Percentiles rank a stretch among this genome's conserved stretches.
Evolutionary conservation across 37 sponge, comb jelly and placozoan genomes (phyloP).

Genomic region (Beroe forskalii): DNA sequence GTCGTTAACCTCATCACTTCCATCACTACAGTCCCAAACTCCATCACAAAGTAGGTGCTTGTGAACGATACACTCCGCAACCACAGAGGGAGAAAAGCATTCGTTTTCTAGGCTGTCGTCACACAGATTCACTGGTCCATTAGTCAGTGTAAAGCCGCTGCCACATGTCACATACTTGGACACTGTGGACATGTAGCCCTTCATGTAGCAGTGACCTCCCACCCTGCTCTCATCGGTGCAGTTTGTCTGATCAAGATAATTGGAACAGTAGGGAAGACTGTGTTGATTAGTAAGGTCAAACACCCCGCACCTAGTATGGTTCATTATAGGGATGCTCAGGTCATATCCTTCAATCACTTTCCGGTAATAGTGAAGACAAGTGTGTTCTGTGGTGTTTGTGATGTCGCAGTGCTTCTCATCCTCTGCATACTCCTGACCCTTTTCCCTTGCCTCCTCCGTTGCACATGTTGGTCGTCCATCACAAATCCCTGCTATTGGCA

Average conservation of each 20-base stretch:
- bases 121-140: not conserved
- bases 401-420: not conserved
- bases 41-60: not conserved
- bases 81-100: not conserved
- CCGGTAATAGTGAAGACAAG: not conserved
- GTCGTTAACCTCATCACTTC: not conserved
- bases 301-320: not conserved
- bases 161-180: not conserved
- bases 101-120: not conserved
- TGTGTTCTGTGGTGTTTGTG: not conserved
- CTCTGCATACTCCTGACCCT: not conserved
- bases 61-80: not conserved
- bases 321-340: not conserved
- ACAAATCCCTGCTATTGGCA: not conserved
- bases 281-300: not conserved
- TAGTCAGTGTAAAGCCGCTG: not conserved
- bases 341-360: not conserved
- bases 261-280: not conserved
- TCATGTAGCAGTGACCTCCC: not conserved
- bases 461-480: not conserved
- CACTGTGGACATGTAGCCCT: not conserved
- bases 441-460: not conserved
- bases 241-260: constrained; percentile 1
- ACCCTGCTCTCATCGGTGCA: not conserved
- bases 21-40: not conserved